Evolutionary conservation across 2,888 invertebrate genomes (phyloP).

Genomic region (Eurytoma adleriae): DNA sequence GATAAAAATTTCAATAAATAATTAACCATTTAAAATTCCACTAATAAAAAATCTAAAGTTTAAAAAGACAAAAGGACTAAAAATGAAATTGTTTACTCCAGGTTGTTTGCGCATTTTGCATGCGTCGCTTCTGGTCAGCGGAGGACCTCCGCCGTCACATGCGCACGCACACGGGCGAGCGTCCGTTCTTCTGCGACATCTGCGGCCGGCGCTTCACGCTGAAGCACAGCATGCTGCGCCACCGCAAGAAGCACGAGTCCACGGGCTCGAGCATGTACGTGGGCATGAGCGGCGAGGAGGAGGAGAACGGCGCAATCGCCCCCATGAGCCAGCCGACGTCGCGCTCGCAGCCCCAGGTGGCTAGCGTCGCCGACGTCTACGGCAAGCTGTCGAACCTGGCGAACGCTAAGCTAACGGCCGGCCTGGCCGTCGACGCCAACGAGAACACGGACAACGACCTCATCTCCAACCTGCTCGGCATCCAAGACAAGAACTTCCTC

Average conservation of each 20-base stretch:
- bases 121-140: conserved; percentile 96
- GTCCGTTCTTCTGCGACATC: conserved; percentile 94
- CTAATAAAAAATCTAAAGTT: background rate
- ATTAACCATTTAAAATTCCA: too few relatives aligned
- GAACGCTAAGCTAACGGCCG: conserved; percentile 62
- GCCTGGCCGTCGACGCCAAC: conserved; percentile 70
- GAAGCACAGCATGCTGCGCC: conserved; percentile 96
- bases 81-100: conserved; percentile 65
- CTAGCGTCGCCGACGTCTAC: conserved; percentile 69
- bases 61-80: conserved; percentile 2
- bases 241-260: conserved; percentile 91
- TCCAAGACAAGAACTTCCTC: conserved; percentile 89
- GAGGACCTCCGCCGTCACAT: conserved; percentile 95
- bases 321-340: conserved; percentile 11
- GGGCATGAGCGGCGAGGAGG: conserved; percentile 79
- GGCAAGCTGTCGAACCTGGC: conserved; percentile 70
- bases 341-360: conserved; percentile 65
- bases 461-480: conserved; percentile 92
- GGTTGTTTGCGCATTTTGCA: conserved; percentile 94
- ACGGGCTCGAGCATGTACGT: conserved; percentile 78
- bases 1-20: too few relatives aligned
- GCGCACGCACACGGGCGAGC: conserved; percentile 94
- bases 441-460: conserved; percentile 82
- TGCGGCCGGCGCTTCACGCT: conserved; percentile 92
- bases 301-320: conserved; percentile 60